Conservation (phyloP, 2,888 invertebrate genomes). For the Sialis fuliginosa region DNA sequence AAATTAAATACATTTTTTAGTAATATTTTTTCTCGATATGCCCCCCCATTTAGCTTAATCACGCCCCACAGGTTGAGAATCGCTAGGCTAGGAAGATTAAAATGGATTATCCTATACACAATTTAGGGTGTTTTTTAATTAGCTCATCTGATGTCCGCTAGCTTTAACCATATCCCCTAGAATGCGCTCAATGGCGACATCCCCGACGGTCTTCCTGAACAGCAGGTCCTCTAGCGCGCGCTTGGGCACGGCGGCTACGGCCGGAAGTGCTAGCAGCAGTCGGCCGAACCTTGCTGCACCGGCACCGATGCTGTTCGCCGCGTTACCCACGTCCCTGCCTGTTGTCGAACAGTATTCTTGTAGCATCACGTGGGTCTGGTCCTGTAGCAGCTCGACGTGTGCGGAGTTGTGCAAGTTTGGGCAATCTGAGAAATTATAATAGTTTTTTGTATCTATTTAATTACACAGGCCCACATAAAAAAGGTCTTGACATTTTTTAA, state of each 20-base stretch:
- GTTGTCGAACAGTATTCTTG: slow-evolving; percentile 45
- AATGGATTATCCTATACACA: too few relatives aligned
- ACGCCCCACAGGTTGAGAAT: too few relatives aligned
- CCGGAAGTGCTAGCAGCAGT: slow-evolving; percentile 53
- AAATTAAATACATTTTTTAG: too few relatives aligned
- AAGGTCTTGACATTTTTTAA: background rate
- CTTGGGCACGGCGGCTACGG: slow-evolving; percentile 27
- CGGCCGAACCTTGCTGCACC: slow-evolving; percentile 47
- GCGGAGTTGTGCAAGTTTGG: slow-evolving; percentile 38
- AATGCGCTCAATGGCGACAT: slow-evolving; percentile 51
- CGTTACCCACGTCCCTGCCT: slow-evolving; percentile 10
- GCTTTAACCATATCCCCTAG: slow-evolving; percentile 42
- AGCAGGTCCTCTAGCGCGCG: slow-evolving; percentile 43
- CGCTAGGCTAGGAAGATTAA: too few relatives aligned
- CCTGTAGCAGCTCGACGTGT: slow-evolving; percentile 53
- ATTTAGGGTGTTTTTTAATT: too few relatives aligned
- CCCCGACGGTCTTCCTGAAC: slow-evolving; percentile 61
- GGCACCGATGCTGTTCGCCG: background rate
- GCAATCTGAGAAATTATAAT: slow-evolving; percentile 28
- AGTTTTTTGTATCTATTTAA: background rate
- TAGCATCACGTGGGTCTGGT: slow-evolving; percentile 61
- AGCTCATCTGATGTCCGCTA: background rate
- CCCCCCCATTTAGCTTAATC: too few relatives aligned
- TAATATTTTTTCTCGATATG: too few relatives aligned
- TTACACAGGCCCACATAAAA: background rate